Conservation (phyloP, 2,888 invertebrate species). For the Thelaira solivaga region DNA sequence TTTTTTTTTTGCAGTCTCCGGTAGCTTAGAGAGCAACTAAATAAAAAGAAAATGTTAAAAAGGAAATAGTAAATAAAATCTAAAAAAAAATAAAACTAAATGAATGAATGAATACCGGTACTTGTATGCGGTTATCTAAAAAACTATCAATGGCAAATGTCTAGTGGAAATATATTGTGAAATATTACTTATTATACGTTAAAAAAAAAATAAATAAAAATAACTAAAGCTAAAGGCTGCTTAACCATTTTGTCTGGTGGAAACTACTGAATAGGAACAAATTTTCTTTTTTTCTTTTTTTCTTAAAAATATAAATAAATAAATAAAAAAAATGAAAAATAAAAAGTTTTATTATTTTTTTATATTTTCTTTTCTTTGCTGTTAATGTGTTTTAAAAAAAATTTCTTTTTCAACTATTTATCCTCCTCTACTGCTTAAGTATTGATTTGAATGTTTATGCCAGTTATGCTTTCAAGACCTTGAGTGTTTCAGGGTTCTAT, state of each 20-base stretch:
- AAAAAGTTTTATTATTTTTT: neutral
- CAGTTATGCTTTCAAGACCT: too few species aligned
- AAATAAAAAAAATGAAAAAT: neutral
- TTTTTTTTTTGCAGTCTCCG: too few species aligned
- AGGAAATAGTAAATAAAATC: conserved; percentile 24
- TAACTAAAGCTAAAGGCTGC: neutral
- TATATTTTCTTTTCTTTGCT: neutral
- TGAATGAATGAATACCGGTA: neutral
- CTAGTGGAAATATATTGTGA: conserved; percentile 17
- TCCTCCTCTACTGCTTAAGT: too few species aligned
- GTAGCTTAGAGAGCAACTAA: neutral
- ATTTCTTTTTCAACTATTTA: too few species aligned
- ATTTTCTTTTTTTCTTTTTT: neutral
- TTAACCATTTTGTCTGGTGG: neutral
- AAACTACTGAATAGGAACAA: neutral
- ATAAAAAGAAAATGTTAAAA: neutral
- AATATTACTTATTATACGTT: neutral
- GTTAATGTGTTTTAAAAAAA: too few species aligned
- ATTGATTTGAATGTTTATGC: too few species aligned
- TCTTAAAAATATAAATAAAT: neutral
- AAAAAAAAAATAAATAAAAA: neutral
- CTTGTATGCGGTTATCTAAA: conserved; percentile 24
- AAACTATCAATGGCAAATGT: conserved; percentile 28
- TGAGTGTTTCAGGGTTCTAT: too few species aligned
- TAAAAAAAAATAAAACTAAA: neutral